Conservation (phyloP, 1,140 invertebrate genomes). For the Atta texana region DNA sequence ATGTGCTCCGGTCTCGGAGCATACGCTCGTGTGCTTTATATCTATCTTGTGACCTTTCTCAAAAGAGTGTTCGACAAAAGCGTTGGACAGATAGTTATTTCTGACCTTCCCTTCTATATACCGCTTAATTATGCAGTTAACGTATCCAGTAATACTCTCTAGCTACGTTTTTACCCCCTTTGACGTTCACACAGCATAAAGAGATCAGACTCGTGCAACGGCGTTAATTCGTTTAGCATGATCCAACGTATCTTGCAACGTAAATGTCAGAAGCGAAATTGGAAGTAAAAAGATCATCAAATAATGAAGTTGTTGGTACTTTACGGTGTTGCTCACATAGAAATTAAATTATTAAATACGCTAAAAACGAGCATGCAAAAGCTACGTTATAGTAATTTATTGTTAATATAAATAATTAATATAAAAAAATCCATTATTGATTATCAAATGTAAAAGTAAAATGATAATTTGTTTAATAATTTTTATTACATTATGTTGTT, state of each 20-base stretch:
- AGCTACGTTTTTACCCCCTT: conserved; percentile 23
- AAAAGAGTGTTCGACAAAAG: conserved; percentile 14
- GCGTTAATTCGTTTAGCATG: conserved; percentile 10
- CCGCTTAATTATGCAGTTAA: conserved; percentile 44
- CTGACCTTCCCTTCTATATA: background rate
- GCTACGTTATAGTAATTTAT: background rate
- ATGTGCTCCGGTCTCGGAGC: background rate
- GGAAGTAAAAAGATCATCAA: background rate
- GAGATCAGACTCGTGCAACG: conserved; percentile 16
- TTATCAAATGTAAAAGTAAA: conserved; percentile 2
- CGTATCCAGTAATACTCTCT: conserved; percentile 29
- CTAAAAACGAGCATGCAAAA: background rate
- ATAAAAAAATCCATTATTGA: background rate
- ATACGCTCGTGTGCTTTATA: conserved; percentile 28
- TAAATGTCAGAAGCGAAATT: conserved; percentile 47
- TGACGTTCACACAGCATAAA: conserved; percentile 28
- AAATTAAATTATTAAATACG: background rate
- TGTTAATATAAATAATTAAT: background rate
- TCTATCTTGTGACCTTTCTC: conserved; percentile 41
- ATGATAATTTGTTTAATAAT: background rate
- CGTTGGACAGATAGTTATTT: conserved; percentile 13
- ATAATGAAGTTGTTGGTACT: background rate
- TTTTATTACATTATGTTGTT: background rate
- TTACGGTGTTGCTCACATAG: no score
- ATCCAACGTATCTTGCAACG: background rate